These are phyloP conservation scores for Aspidiotus rigidus DNA, from an alignment of 2,888 invertebrate genomes.

Conservation along the genomic window DNA sequence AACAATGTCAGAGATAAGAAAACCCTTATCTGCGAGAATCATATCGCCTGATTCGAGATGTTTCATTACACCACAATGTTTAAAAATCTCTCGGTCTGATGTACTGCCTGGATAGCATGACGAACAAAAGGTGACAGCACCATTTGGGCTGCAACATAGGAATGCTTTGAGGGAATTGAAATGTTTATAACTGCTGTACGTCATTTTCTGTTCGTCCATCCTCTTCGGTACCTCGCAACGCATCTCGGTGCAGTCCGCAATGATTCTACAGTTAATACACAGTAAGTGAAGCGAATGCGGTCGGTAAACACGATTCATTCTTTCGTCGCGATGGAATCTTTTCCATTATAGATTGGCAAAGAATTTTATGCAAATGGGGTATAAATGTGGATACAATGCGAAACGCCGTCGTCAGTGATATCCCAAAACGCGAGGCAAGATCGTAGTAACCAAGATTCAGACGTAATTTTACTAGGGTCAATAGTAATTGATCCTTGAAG, in stretches of 20 bases:
- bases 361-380: constrained; percentile 13
- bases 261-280: constrained; percentile 14
- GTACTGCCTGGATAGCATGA: constrained; percentile 39
- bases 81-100: constrained; percentile 34
- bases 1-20: constrained; percentile 27
- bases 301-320: constrained; percentile 25
- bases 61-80: constrained; percentile 13
- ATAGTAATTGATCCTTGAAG: constrained; percentile 19
- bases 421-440: constrained; percentile 15
- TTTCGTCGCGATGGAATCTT: constrained; percentile 19
- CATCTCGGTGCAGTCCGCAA: constrained; percentile 29
- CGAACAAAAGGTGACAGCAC: constrained; percentile 39
- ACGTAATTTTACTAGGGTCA: constrained; percentile 26
- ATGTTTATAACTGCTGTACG: constrained; percentile 38
- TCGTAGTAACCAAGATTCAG: constrained; percentile 21
- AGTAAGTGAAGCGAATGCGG: constrained; percentile 15
- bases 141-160: constrained; percentile 40
- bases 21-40: constrained; percentile 24
- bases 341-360: constrained; percentile 6
- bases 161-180: constrained; percentile 39
- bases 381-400: constrained; percentile 21
- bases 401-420: neutral
- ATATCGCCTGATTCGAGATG: constrained; percentile 9
- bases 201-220: constrained; percentile 35
- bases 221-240: constrained; percentile 26